Percentiles rank a stretch among this genome's conserved stretches.
Conservation (phyloP, 1,140 invertebrate genomes). For the Rhizoglyphus robini region DNA sequence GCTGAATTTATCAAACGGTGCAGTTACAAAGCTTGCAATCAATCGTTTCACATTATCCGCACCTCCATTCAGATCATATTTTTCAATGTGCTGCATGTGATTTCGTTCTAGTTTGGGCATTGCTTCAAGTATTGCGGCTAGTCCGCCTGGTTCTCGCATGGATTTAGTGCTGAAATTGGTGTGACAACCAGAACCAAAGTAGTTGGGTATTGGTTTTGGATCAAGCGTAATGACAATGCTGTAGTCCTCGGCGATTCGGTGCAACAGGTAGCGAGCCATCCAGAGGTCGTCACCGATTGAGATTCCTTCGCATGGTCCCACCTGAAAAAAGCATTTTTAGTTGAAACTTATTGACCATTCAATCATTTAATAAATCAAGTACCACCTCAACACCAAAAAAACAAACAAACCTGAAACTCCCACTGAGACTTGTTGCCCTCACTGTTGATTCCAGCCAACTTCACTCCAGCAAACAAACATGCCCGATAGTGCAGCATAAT, state of each 20-base stretch:
- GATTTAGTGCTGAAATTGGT: constrained; percentile 76
- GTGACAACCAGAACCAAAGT: constrained; percentile 76
- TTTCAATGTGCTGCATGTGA: constrained; percentile 71
- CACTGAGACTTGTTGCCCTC: constrained; percentile 79
- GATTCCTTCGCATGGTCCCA: constrained; percentile 68
- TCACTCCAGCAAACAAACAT: constrained; percentile 75
- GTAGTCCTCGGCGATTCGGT: constrained; percentile 77
- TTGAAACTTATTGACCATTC: too few species aligned
- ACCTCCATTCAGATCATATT: constrained; percentile 64
- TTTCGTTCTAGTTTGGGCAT: constrained; percentile 62
- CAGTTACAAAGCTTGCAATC: constrained; percentile 45
- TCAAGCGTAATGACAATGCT: constrained; percentile 71
- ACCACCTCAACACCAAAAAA: neutral
- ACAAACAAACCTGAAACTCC: constrained; percentile 37
- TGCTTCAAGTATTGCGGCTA: constrained; percentile 35
- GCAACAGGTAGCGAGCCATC: constrained; percentile 67
- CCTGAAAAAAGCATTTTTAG: too few species aligned
- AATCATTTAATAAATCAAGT: too few species aligned
- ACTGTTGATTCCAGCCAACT: constrained; percentile 76
- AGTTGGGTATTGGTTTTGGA: constrained; percentile 67
- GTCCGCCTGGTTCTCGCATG: constrained; percentile 69
- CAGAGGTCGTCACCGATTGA: too few species aligned
- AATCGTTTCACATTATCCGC: constrained; percentile 67
- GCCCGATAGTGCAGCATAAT: constrained; percentile 70
- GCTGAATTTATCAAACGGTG: constrained; percentile 33